A percentile compares a stretch with the other conserved stretches of the same genome.
These are phyloP conservation scores for Molossus molossus DNA, from an alignment of 2,797 vertebrate genomes.

Conservation along the genomic window DNA sequence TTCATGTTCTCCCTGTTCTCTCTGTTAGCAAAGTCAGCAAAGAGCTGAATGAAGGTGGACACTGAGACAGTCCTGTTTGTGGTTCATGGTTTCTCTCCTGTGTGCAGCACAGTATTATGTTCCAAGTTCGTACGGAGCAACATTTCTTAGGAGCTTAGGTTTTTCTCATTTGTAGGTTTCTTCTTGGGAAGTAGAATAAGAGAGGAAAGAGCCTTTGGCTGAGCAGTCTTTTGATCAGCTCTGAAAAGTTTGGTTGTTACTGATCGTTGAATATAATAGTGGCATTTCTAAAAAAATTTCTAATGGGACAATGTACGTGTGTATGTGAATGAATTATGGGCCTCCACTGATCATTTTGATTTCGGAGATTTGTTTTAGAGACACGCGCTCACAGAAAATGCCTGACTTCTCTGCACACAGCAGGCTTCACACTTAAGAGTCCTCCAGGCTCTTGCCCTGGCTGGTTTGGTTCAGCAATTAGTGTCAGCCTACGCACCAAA, in stretches of 20 bases:
- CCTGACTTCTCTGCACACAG: not conserved
- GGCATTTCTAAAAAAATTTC: constrained; percentile 66
- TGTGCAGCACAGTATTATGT: not conserved
- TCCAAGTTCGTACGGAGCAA: not conserved
- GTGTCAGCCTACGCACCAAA: no score
- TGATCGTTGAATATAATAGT: not conserved
- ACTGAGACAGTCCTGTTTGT: not conserved
- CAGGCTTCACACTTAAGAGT: not conserved
- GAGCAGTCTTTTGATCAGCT: constrained; percentile 57
- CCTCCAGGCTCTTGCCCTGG: not conserved
- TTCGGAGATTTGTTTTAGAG: not conserved
- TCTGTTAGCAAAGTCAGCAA: constrained; percentile 15
- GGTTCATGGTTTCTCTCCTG: not conserved
- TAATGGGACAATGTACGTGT: not conserved
- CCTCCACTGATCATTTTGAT: not conserved
- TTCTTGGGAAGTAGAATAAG: not conserved
- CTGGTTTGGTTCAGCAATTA: no score
- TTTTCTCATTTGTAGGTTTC: constrained; percentile 47
- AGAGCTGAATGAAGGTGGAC: constrained; percentile 4
- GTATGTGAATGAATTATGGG: not conserved
- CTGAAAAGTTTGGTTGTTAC: constrained; percentile 66
- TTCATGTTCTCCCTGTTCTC: not conserved
- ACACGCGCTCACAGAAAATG: not conserved
- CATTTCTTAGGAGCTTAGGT: constrained; percentile 20
- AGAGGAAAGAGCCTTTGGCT: constrained; percentile 36